These are phyloP conservation scores for Ophioninae sp. DNA, from an alignment of 2,888 invertebrate genomes.

Conservation along the genomic window DNA sequence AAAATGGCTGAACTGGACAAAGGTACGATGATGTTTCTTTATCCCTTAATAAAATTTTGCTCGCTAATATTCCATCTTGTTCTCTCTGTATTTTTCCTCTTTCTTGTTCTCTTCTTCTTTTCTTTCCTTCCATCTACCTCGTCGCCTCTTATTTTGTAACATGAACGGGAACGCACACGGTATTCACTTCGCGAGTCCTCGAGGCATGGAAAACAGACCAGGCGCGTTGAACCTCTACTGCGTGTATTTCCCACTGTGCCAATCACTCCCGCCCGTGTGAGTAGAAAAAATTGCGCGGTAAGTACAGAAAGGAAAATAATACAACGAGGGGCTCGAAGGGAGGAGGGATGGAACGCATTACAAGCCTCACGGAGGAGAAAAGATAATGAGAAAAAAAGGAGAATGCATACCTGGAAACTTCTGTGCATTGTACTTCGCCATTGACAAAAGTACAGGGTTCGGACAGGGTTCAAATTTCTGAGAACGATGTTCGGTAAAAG, in stretches of 20 bases:
- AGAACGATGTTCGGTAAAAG: background rate
- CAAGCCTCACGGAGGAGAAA: constrained; percentile 28
- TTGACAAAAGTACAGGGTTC: constrained; percentile 14
- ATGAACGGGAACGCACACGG: constrained; percentile 11
- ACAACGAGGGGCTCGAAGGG: background rate
- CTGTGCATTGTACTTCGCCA: constrained; percentile 1
- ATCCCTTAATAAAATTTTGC: background rate
- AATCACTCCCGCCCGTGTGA: constrained; percentile 41
- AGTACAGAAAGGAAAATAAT: constrained; percentile 15
- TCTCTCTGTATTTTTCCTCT: constrained; percentile 8
- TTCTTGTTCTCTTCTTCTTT: constrained; percentile 14
- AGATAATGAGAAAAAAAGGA: constrained; percentile 47
- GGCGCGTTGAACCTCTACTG: constrained; percentile 31
- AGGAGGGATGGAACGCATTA: constrained; percentile 12
- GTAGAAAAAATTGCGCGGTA: constrained; percentile 13
- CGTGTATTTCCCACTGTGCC: constrained; percentile 31
- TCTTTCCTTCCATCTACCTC: background rate
- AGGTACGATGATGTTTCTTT: no score
- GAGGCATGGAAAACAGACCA: constrained; percentile 24
- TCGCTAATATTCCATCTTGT: constrained; percentile 2
- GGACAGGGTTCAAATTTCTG: background rate
- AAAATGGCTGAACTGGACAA: no score
- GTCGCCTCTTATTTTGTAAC: constrained; percentile 5
- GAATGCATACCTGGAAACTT: constrained; percentile 20
- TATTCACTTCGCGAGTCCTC: constrained; percentile 26